Conservation (phyloP, 2,113 vertebrate species). For the Pogonocichla stellata region DNA sequence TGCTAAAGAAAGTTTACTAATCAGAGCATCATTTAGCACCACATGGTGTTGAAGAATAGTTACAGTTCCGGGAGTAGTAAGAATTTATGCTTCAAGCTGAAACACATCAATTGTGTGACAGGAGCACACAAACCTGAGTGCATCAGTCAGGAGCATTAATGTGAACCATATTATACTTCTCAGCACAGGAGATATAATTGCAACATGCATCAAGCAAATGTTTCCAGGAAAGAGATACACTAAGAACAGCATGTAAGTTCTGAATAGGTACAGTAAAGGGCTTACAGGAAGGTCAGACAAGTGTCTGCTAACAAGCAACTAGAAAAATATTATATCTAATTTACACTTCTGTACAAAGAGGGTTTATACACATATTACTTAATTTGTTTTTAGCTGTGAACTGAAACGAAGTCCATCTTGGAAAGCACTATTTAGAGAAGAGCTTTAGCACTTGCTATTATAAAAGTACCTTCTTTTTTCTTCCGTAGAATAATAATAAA, state of each 20-base stretch:
- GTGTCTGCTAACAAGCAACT: not conserved
- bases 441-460: not conserved
- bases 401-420: not conserved
- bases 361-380: not conserved
- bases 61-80: not conserved
- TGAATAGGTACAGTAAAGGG: not conserved
- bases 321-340: not conserved
- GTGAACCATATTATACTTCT: not conserved
- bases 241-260: not conserved
- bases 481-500: not conserved
- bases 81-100: not conserved
- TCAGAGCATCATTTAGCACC: not conserved
- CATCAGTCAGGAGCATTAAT: not conserved
- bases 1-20: not conserved
- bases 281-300: not conserved
- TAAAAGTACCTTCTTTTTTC: not conserved
- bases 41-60: not conserved
- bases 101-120: not conserved
- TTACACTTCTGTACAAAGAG: not conserved
- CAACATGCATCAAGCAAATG: not conserved
- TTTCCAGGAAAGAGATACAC: not conserved
- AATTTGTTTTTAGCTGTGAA: not conserved
- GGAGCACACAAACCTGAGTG: not conserved
- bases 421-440: not conserved
- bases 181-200: not conserved